Conservation (phyloP, 2,113 vertebrate genomes). For the Callithrix jacchus region DNA sequence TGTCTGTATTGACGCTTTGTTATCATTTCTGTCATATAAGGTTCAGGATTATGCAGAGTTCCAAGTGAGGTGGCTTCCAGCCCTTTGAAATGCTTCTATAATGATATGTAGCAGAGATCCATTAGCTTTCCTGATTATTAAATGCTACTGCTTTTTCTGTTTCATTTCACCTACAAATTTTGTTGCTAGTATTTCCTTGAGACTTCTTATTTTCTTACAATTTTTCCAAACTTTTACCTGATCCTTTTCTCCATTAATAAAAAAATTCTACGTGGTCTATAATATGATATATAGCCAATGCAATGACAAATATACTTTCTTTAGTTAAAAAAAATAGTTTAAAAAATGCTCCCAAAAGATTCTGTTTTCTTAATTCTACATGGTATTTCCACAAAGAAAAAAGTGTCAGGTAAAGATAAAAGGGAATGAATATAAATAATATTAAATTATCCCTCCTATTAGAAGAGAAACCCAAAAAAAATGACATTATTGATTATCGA, state of each 20-base stretch:
- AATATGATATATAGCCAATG: neutral
- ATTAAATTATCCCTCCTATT: neutral
- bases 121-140: neutral
- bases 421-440: neutral
- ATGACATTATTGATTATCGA: neutral
- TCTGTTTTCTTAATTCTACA: neutral
- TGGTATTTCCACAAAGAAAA: neutral
- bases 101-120: neutral
- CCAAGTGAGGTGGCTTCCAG: neutral
- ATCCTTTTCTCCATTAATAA: constrained; percentile 32
- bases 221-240: neutral
- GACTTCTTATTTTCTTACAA: neutral
- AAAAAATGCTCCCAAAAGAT: neutral
- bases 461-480: neutral
- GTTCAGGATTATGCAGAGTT: neutral
- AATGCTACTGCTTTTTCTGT: neutral
- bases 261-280: neutral
- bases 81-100: neutral
- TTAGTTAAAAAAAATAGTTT: neutral
- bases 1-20: neutral
- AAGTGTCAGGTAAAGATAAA: neutral
- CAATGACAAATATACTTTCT: constrained; percentile 33
- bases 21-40: neutral
- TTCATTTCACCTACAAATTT: neutral
- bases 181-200: neutral